Evolutionary conservation across 2,113 vertebrate species (phyloP).

Genomic region (Hystrix brachyura): DNA sequence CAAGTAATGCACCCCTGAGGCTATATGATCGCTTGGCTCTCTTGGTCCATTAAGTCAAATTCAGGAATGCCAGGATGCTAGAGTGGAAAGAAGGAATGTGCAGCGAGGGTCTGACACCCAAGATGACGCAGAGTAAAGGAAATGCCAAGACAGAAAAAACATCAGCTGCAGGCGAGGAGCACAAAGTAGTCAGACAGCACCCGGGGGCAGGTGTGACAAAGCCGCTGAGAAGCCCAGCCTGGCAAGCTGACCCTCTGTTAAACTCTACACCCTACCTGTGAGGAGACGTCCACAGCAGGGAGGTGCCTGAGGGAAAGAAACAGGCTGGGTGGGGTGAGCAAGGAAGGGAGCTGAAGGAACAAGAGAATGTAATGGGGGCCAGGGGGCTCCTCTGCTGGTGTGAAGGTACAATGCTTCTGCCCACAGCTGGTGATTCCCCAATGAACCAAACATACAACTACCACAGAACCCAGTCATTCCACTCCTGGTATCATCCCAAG

Average conservation of each 20-base stretch:
- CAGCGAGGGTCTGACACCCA: not conserved
- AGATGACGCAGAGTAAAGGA: accelerated
- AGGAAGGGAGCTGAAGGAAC: not conserved
- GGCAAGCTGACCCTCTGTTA: not conserved
- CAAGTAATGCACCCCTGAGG: not conserved
- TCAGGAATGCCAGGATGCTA: not conserved
- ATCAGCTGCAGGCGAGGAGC: not conserved
- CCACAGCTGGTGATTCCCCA: not conserved
- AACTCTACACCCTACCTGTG: not conserved
- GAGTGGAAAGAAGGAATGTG: not conserved
- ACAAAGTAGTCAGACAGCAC: accelerated
- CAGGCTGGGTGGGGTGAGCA: not conserved
- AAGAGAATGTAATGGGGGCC: not conserved
- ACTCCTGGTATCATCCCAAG: not conserved
- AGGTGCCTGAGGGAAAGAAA: not conserved
- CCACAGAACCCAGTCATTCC: not conserved
- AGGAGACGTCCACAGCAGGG: accelerated
- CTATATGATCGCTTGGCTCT: not conserved
- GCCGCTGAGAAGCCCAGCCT: accelerated
- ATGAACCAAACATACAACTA: not conserved
- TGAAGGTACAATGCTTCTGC: not conserved
- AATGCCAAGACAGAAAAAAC: not conserved
- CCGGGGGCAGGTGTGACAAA: accelerated
- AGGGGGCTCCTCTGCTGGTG: not conserved
- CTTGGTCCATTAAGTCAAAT: not conserved